Base-by-base conservation (phyloP, 2,113 vertebrate genomes). In the Pica pica region DNA sequence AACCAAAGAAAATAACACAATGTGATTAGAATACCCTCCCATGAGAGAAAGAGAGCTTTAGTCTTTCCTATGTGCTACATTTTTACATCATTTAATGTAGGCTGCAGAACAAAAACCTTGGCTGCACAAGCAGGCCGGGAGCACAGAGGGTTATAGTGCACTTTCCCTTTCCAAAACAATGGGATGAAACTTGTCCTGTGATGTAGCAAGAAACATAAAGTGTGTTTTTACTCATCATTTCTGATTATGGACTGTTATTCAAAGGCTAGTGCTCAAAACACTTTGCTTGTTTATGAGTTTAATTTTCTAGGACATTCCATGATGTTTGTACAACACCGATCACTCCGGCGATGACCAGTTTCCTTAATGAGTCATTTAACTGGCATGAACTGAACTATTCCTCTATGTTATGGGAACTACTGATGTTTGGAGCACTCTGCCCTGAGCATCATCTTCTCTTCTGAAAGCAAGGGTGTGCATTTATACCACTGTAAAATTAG, bases 41-140 rank as follows among this genome's bases (percentile, higher is more conserved):
- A 65, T 23, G 44, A 96, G 35, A 70, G 35, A 95, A 97, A 84
- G 52, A 90, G 60, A 70, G 44, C 61, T 96, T 96, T 70, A 89
- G 84, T 78, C 81, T 93, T 97, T 94, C 91, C 75, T 27, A 79
- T 22, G 37, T 42, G 53, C 59, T 86, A 77, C 63, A 49, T 88
- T 96, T 95, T 74, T 82, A 74, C 52, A 80, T 79, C 67, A 95
- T 94, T 94, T 93, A 97, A 81, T n/a, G 39, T 18, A 89, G 53
- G 71, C 59, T 96, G 79, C 61, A 93, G 94, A 94, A 73, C 4
- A 19, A 76, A 94, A 95, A 80, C 89, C 26, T 90, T 97, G 96
- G 96, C 95, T 89, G 80, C 11, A 10, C 79, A 79, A 30, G 57
- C 37, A 89, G 83, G 30, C 78, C 96, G 97, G 93, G 90, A 97